Evolutionary conservation across 2,797 vertebrate species (phyloP).

Genomic region (Halcyon leucocephala): DNA sequence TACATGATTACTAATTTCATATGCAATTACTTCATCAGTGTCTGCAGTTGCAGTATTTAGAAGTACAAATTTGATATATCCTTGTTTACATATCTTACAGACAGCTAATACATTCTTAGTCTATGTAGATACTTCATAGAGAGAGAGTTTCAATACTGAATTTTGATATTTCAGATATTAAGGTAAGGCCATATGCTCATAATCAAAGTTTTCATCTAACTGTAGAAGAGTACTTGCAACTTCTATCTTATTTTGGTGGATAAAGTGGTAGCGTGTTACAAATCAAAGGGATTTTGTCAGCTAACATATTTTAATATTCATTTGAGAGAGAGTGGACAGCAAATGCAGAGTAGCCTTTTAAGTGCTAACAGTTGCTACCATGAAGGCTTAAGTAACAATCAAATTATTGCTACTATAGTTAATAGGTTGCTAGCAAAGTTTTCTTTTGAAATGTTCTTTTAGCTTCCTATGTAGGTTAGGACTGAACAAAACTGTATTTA

Average conservation of each 20-base stretch:
- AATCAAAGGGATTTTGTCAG: not conserved
- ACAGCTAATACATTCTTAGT: not conserved
- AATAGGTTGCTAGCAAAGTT: not conserved
- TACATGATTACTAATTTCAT: conserved; percentile 14
- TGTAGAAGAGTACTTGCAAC: not conserved
- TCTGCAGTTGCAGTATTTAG: not conserved
- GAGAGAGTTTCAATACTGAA: not conserved
- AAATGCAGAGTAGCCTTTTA: not conserved
- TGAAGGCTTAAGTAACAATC: not conserved
- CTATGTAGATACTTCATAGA: not conserved
- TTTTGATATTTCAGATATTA: not conserved
- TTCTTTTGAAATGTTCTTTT: not conserved
- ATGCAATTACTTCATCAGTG: not conserved
- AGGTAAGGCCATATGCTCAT: not conserved
- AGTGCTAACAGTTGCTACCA: not conserved
- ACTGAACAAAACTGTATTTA: not conserved
- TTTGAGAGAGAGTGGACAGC: not conserved
- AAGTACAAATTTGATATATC: not conserved
- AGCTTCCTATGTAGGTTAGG: not conserved
- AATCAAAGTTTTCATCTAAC: not conserved
- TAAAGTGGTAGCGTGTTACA: not conserved
- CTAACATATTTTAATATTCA: not conserved
- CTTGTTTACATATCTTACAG: not conserved
- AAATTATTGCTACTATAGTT: not conserved
- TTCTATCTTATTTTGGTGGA: not conserved